Evolutionary conservation across 2,113 vertebrate species (phyloP), one percentile per base, ranked within the genome.

Genomic region (Grantiella picta): DNA sequence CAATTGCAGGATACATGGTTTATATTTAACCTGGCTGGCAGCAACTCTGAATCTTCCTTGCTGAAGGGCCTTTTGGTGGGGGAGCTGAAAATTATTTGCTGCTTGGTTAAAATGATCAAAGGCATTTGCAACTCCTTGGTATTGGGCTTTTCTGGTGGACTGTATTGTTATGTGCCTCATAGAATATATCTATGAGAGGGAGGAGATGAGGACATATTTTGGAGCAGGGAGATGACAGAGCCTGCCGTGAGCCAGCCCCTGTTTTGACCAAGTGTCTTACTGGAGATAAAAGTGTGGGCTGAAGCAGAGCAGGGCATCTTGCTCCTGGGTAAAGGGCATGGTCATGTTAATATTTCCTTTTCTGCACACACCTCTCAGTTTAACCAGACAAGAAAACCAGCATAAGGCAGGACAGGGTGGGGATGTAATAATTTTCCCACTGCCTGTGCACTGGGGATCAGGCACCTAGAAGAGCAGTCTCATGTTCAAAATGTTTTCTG

Each of bases 1-100:
- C 42, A 61, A 65, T 61, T 88, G 65, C 78, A 72, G 85, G 75
- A 53, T 64, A 76, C 0, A 0, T 80, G 79, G 94, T 96, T 96
- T 93, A 97, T 97, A 24, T 97, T 96, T 95, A 96, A 96, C 95
- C 59, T 70, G 68, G 10, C 64, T 95, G 82, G 90, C 86, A 90
- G 68, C 76, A 86, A 4, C 44, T 80, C 64, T 61, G 85, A 33
- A 9, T 53, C 80, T 70, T 77, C n/a, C 59, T 92, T 92, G 79
- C 54, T 69, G 79, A 86, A 57, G n/a, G 52, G 20, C 40, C 36
- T 52, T 29, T 76, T 70, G 64, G 36, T 57, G 35, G 7, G 33
- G 22, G 24, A 92, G 52, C 63, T 70, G 61, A 73, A 47, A 88
- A 92, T 47, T 76, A 82, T 38, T 83, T 86, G 71, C 71, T 22